Percentiles rank a stretch among this genome's conserved stretches.
These are phyloP conservation scores for Lysandra coridon DNA, from an alignment of 2,888 invertebrate species.

Conservation along the genomic window DNA sequence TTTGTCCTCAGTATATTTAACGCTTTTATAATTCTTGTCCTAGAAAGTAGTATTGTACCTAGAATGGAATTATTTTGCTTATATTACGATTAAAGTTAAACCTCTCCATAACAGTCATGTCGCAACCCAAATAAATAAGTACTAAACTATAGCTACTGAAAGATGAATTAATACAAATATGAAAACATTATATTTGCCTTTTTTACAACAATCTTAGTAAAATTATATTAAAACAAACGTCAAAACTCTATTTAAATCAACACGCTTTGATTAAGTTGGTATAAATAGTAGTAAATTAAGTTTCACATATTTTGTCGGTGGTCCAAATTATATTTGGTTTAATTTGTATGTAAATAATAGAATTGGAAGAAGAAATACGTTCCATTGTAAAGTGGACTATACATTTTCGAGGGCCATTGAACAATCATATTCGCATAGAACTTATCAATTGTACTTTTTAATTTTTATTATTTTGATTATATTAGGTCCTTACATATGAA, in stretches of 20 bases:
- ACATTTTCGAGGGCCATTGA: neutral
- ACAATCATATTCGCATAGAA: neutral
- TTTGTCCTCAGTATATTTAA: neutral
- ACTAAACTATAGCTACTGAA: too few relatives aligned
- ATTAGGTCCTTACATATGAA: too few relatives aligned
- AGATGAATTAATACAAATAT: neutral
- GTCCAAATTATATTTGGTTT: slow-evolving; percentile 32
- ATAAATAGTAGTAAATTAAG: slow-evolving; percentile 40
- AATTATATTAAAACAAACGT: slow-evolving; percentile 37
- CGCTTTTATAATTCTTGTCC: neutral
- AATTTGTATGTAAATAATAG: slow-evolving; percentile 27
- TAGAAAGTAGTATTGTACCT: too few relatives aligned
- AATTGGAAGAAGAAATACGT: neutral
- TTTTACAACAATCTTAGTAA: slow-evolving; percentile 32
- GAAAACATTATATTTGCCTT: neutral
- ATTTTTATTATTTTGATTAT: too few relatives aligned
- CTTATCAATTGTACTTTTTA: neutral
- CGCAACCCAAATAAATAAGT: too few relatives aligned
- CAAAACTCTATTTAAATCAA: slow-evolving; percentile 38
- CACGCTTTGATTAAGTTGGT: slow-evolving; percentile 39
- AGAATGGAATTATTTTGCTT: too few relatives aligned
- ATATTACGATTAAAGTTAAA: too few relatives aligned
- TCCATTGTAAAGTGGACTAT: neutral
- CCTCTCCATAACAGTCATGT: too few relatives aligned
- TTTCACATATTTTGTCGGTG: slow-evolving; percentile 35